phyloP scores from a whole-genome alignment of 2,888 invertebrate species.

The Cerastis rubricosa region DNA sequence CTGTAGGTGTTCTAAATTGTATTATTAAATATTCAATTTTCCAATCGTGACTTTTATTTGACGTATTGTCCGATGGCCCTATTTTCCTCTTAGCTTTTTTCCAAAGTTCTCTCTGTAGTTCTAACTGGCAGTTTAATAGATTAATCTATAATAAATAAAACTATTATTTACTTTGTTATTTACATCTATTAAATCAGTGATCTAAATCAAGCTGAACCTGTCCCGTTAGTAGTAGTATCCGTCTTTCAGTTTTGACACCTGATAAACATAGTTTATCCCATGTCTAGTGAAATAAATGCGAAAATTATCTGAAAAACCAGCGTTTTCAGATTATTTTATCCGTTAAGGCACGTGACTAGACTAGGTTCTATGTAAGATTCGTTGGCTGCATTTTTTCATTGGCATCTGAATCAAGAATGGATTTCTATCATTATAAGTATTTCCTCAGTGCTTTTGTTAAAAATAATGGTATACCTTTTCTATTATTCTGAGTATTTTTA shows the following conservation, averaged over 20 bases:
- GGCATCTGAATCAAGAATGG: not conserved
- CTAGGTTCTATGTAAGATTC: not conserved
- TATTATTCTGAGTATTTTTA: not conserved
- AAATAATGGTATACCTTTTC: not conserved
- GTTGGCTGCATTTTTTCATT: not conserved
- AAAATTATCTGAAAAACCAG: not conserved
- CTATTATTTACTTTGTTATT: too few species aligned
- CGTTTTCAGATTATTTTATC: not conserved
- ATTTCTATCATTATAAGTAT: not conserved
- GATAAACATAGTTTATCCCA: too few species aligned
- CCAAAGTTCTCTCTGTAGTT: not conserved
- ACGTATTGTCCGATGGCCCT: not conserved
- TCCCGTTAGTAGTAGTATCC: too few species aligned
- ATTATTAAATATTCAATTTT: slow-evolving; percentile 50
- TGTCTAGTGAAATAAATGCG: not conserved
- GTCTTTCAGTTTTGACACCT: not conserved
- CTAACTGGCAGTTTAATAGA: not conserved
- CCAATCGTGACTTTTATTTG: slow-evolving; percentile 3
- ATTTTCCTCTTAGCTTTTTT: not conserved
- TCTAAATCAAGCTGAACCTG: not conserved
- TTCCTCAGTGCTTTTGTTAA: not conserved
- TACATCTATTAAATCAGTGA: not conserved
- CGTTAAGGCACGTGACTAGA: too few species aligned
- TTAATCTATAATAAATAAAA: too few species aligned
- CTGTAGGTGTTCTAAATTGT: not conserved